A percentile compares a stretch with the other conserved stretches of the same genome.
phyloP scores from a whole-genome alignment of 2,113 vertebrate species.

The Oncorhynchus mykiss region DNA sequence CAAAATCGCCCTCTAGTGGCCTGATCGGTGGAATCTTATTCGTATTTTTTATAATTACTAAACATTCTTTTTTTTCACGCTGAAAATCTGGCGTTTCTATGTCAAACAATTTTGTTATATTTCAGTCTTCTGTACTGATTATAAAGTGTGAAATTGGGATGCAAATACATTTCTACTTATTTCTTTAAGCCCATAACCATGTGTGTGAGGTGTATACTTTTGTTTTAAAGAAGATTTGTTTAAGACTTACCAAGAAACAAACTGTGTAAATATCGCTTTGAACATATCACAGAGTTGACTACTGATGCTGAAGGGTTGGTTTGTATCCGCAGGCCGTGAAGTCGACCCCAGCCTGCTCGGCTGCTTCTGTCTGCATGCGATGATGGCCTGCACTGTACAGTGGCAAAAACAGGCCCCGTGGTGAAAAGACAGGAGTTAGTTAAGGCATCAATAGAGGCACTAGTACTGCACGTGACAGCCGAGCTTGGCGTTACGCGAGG shows the following conservation, averaged over 20 bases:
- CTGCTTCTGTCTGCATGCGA: constrained; percentile 38
- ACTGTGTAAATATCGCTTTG: background rate
- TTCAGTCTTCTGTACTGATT: too few relatives aligned
- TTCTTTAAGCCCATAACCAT: too few relatives aligned
- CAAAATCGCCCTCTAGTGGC: background rate
- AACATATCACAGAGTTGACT: background rate
- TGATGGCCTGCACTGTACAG: background rate
- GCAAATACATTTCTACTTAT: too few relatives aligned
- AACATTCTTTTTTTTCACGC: too few relatives aligned
- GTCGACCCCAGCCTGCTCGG: constrained; percentile 9
- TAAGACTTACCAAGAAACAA: too few relatives aligned
- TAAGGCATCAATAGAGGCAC: constrained; percentile 77
- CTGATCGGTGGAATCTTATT: too few relatives aligned
- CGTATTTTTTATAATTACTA: too few relatives aligned
- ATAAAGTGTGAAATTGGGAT: too few relatives aligned
- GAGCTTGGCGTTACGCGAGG: constrained; percentile 42
- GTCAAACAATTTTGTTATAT: too few relatives aligned
- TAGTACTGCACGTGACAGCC: constrained; percentile 62
- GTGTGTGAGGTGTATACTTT: too few relatives aligned
- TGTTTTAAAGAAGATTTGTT: too few relatives aligned
- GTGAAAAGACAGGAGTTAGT: constrained; percentile 62
- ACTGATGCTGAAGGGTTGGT: background rate
- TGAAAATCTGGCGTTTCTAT: too few relatives aligned
- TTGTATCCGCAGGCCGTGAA: constrained; percentile 15
- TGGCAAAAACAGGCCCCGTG: constrained; percentile 45